Conservation (phyloP, 2,113 vertebrate species). For the Sebastes fasciatus region DNA sequence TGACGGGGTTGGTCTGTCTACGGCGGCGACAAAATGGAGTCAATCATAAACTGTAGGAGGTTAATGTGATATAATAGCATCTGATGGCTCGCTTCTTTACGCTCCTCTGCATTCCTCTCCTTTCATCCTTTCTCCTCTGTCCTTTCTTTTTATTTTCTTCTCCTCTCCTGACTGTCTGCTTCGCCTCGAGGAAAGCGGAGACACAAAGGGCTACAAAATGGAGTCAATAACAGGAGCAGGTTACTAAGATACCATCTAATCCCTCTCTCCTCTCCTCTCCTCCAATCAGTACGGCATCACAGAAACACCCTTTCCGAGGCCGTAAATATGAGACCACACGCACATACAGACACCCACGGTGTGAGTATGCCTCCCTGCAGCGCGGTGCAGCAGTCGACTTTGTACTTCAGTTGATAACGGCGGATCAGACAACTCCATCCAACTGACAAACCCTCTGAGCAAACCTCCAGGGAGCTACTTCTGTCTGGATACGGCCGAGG, state of each 20-base stretch:
- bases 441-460: conserved; percentile 29
- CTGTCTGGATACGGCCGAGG: conserved; percentile 14
- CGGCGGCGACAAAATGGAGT: conserved; percentile 30
- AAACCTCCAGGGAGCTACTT: conserved; percentile 20
- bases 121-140: background rate
- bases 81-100: background rate
- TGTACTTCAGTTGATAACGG: conserved; percentile 46
- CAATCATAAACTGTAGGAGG: background rate
- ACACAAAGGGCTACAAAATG: conserved; percentile 54
- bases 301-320: too few relatives aligned
- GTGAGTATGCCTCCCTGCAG: conserved; percentile 21
- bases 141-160: background rate
- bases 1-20: background rate
- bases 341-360: conserved; percentile 2
- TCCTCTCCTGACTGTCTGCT: background rate
- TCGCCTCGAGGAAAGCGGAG: conserved; percentile 13
- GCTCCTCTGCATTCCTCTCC: background rate
- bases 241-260: conserved; percentile 55
- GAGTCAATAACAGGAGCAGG: conserved; percentile 47
- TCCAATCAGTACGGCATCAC: background rate
- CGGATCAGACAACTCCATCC: conserved; percentile 47
- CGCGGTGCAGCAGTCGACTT: conserved; percentile 13
- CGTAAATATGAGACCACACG: background rate
- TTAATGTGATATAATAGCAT: background rate
- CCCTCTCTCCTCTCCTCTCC: conserved; percentile 14